Conservation (phyloP, 2,888 invertebrate genomes). For the Caradrina kadenii region DNA sequence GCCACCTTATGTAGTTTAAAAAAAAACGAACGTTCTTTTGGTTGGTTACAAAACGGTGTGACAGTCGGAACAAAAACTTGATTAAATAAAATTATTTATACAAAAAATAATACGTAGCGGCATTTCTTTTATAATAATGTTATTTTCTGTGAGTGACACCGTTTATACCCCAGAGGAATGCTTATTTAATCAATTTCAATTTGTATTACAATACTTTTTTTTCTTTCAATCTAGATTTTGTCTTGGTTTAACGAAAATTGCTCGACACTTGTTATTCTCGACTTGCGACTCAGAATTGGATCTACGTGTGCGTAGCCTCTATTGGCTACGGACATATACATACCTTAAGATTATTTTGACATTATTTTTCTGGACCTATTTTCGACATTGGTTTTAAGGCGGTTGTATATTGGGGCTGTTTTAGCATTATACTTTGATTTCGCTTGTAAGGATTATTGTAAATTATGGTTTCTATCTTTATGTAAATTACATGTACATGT, state of each 20-base stretch:
- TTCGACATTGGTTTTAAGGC: too few species aligned
- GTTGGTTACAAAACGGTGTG: conserved; percentile 19
- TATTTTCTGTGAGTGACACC: conserved; percentile 54
- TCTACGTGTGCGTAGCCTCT: neutral
- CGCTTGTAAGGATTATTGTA: too few species aligned
- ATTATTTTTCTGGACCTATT: too few species aligned
- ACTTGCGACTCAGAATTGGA: neutral
- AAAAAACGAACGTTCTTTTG: too few species aligned
- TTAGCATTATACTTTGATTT: too few species aligned
- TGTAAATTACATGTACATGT: too few species aligned
- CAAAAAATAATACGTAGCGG: conserved; percentile 42
- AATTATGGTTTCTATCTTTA: too few species aligned
- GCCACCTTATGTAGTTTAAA: too few species aligned
- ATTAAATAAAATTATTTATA: conserved; percentile 59
- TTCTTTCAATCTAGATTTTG: conserved; percentile 13
- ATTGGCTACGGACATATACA: too few species aligned
- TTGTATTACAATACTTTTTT: conserved; percentile 41
- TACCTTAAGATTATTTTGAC: too few species aligned
- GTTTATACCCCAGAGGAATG: conserved; percentile 39
- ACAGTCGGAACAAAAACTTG: conserved; percentile 38
- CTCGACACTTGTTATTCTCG: conserved; percentile 30
- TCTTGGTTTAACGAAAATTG: conserved; percentile 6
- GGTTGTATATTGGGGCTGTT: too few species aligned
- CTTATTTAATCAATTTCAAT: conserved; percentile 48
- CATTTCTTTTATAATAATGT: conserved; percentile 53